Conservation (phyloP, 1,140 invertebrate genomes). For the Temnothorax longispinosus region DNA sequence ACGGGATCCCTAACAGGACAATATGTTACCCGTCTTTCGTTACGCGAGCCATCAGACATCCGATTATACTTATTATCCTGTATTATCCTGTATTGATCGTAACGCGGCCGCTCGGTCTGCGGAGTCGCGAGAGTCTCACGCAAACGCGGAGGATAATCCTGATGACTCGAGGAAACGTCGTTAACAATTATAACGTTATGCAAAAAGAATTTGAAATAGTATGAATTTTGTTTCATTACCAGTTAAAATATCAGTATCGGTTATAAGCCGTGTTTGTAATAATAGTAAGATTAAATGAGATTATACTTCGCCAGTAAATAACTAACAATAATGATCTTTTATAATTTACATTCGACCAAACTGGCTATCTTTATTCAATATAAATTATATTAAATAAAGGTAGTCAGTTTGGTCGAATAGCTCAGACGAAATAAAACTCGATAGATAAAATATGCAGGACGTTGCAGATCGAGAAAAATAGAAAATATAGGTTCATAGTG, state of each 20-base stretch:
- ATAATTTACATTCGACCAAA: too few species aligned
- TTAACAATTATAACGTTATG: background rate
- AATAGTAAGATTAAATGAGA: too few species aligned
- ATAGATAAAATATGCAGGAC: background rate
- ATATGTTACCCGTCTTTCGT: slow-evolving; percentile 83
- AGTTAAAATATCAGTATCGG: too few species aligned
- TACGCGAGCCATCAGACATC: slow-evolving; percentile 74
- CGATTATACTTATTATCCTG: slow-evolving; percentile 75
- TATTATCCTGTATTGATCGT: slow-evolving; percentile 61
- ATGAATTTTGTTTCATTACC: too few species aligned
- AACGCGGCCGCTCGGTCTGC: slow-evolving; percentile 15
- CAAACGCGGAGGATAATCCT: slow-evolving; percentile 2
- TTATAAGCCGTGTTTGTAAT: background rate
- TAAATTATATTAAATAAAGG: too few species aligned
- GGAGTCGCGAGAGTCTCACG: slow-evolving; percentile 50
- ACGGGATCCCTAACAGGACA: slow-evolving; percentile 73
- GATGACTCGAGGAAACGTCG: background rate
- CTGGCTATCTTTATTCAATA: too few species aligned
- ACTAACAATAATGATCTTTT: too few species aligned
- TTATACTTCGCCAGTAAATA: too few species aligned
- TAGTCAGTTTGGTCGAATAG: too few species aligned
- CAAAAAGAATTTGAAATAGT: too few species aligned
- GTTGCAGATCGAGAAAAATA: background rate
- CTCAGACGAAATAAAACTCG: background rate
- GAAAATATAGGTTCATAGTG: background rate